Evolutionary conservation across 1,140 invertebrate genomes (phyloP).

Genomic region (Aphelenchoides besseyi): DNA sequence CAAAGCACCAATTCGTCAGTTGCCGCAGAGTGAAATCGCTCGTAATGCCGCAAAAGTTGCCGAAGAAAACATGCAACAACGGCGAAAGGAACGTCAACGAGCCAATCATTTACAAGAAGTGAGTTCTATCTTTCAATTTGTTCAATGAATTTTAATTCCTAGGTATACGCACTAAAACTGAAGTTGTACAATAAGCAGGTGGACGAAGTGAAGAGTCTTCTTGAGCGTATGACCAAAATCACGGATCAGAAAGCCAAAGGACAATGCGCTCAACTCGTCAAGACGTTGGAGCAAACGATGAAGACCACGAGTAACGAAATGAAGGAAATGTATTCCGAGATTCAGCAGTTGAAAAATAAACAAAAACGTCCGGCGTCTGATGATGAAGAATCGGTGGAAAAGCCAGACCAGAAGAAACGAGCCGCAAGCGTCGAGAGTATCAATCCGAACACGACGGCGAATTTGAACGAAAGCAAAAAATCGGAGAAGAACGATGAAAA

Average conservation of each 20-base stretch:
- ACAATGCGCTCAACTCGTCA: not conserved
- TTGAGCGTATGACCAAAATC: not conserved
- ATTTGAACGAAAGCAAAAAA: not conserved
- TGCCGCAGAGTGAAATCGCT: not conserved
- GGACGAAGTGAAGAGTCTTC: not conserved
- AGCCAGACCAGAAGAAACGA: not conserved
- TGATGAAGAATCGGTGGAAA: not conserved
- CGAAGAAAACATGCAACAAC: constrained; percentile 9
- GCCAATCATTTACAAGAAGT: constrained; percentile 10
- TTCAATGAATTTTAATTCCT: not conserved
- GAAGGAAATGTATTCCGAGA: not conserved
- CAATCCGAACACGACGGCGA: not conserved
- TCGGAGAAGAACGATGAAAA: not conserved
- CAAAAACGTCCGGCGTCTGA: not conserved
- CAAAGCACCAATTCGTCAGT: not conserved
- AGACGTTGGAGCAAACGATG: not conserved
- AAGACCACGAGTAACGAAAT: not conserved
- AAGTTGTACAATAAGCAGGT: constrained; percentile 1
- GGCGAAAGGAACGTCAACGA: not conserved
- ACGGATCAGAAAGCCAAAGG: not conserved
- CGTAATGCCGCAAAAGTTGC: not conserved
- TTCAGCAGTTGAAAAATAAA: not conserved
- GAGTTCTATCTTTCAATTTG: not conserved
- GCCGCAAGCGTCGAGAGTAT: too few relatives aligned
- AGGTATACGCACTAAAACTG: not conserved